Conservation (phyloP, 2,797 vertebrate genomes). For the Myotis planiceps region DNA sequence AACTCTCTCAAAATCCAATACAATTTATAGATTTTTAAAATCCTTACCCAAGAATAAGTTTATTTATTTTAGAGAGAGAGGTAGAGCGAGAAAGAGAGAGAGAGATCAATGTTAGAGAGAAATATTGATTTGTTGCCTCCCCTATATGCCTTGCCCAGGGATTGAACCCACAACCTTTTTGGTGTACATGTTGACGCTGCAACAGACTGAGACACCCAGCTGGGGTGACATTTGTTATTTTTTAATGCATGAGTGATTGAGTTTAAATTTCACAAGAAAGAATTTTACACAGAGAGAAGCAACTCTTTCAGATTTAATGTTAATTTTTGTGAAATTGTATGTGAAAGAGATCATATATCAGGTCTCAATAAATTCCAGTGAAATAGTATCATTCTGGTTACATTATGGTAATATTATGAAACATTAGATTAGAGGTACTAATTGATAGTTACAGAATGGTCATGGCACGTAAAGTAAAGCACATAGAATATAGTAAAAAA, state of each 20-base stretch:
- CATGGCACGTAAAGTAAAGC: not conserved
- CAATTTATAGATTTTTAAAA: not conserved
- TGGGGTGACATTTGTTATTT: not conserved
- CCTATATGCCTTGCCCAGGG: not conserved
- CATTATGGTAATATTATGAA: not conserved
- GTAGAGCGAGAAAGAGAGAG: not conserved
- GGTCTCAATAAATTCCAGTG: not conserved
- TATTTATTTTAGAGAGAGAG: not conserved
- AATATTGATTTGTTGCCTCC: not conserved
- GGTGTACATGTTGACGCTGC: not conserved
- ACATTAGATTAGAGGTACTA: not conserved
- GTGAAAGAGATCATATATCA: not conserved
- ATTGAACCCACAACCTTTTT: not conserved
- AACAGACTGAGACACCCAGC: not conserved
- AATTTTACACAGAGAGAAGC: not conserved
- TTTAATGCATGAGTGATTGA: not conserved
- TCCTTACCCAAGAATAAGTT: not conserved
- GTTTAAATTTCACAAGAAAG: not conserved
- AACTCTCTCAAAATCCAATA: not conserved
- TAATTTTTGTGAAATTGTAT: not conserved
- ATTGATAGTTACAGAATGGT: not conserved
- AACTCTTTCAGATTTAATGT: not conserved
- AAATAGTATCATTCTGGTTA: not conserved
- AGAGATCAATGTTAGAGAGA: not conserved
- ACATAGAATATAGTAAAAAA: not conserved